Percentiles rank a stretch among this genome's conserved stretches.
Conservation (phyloP, 2,888 invertebrate genomes). For the Caenorhabditis sinica region DNA sequence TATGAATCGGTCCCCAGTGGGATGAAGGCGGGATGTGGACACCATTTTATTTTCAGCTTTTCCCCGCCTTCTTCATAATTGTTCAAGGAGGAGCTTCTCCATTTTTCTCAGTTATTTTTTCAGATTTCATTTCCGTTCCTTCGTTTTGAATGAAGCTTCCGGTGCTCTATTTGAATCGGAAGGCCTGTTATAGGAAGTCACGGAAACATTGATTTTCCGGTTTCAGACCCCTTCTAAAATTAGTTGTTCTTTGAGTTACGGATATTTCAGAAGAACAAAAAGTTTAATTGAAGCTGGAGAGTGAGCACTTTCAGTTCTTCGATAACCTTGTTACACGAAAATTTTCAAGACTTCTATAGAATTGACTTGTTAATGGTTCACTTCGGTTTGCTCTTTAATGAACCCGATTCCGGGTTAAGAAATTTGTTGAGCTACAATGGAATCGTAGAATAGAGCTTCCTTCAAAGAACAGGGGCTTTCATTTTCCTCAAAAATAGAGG, state of each 20-base stretch:
- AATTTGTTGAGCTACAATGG: too few relatives aligned
- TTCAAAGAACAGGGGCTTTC: too few relatives aligned
- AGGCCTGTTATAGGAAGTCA: not conserved
- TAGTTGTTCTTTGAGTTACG: not conserved
- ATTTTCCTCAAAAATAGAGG: too few relatives aligned
- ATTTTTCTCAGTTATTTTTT: slow-evolving; percentile 3
- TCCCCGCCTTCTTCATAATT: slow-evolving; percentile 5
- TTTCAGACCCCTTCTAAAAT: not conserved
- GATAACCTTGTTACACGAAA: too few relatives aligned
- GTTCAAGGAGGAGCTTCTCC: slow-evolving; percentile 3
- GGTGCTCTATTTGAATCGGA: not conserved
- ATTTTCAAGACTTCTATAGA: too few relatives aligned
- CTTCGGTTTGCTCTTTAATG: too few relatives aligned
- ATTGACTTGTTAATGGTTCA: too few relatives aligned
- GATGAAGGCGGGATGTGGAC: not conserved
- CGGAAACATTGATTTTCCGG: slow-evolving; percentile 10
- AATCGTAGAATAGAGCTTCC: too few relatives aligned
- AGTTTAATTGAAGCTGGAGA: too few relatives aligned
- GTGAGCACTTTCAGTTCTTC: too few relatives aligned
- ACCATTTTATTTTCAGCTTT: slow-evolving; percentile 4
- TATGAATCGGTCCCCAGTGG: slow-evolving; percentile 8
- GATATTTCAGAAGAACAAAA: not conserved
- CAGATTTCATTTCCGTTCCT: slow-evolving; percentile 15
- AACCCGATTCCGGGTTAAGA: too few relatives aligned
- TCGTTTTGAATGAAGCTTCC: not conserved